Evolutionary conservation across 2,888 invertebrate species (phyloP).

Genomic region (Steromphala cineraria): DNA sequence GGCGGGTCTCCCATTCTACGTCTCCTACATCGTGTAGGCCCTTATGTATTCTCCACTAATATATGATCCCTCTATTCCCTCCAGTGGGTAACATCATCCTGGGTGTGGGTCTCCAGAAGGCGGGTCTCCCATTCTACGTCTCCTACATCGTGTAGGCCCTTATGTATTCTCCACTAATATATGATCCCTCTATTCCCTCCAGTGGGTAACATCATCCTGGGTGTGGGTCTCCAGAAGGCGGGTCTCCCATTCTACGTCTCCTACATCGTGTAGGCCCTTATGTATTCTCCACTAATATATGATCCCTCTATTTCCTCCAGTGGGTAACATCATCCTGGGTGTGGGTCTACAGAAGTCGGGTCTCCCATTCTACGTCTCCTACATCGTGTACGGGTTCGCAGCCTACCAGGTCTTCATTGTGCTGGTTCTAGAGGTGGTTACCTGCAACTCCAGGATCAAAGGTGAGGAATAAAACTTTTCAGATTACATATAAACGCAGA

Average conservation of each 20-base stretch:
- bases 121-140: no score
- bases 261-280: no score
- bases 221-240: constrained; percentile 88
- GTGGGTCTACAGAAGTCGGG: constrained; percentile 88
- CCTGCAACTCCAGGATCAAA: constrained; percentile 63
- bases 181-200: constrained; percentile 53
- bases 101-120: no score
- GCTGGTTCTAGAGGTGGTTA: constrained; percentile 79
- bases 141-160: no score
- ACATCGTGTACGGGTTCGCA: constrained; percentile 90
- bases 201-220: constrained; percentile 96
- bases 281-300: no score
- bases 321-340: constrained; percentile 94
- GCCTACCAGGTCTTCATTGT: constrained; percentile 91
- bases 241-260: constrained; percentile 77
- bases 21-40: no score
- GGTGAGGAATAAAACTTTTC: constrained; percentile 35
- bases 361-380: constrained; percentile 88
- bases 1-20: no score
- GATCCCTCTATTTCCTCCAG: constrained; percentile 76
- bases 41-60: no score
- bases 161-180: no score
- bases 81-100: no score
- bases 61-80: no score
- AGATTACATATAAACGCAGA: background rate